phyloP scores from a whole-genome alignment of 2,113 vertebrate species.

The Phyllopteryx taeniolatus region DNA sequence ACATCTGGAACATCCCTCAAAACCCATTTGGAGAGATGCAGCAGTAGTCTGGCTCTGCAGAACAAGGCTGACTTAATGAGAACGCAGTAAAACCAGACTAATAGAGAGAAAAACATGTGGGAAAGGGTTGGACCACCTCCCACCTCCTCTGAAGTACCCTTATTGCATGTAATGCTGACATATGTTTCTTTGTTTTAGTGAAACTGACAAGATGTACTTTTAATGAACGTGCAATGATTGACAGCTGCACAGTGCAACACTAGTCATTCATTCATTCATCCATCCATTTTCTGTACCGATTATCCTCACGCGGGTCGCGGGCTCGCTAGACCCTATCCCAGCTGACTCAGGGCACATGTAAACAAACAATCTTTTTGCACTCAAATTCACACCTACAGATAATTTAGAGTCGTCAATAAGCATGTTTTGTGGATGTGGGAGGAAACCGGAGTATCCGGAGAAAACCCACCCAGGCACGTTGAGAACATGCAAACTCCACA shows the following conservation, averaged over 20 bases:
- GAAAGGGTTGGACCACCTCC: background rate
- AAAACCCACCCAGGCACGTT: too few relatives aligned
- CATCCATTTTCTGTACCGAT: too few relatives aligned
- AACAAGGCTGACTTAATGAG: background rate
- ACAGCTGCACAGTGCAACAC: background rate
- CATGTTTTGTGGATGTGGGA: too few relatives aligned
- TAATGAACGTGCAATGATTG: background rate
- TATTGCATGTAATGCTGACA: background rate
- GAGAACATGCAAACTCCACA: too few relatives aligned
- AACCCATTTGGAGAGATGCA: slow-evolving; percentile 21
- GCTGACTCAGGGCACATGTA: too few relatives aligned
- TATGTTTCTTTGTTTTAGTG: background rate
- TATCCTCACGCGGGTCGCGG: too few relatives aligned
- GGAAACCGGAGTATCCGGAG: too few relatives aligned
- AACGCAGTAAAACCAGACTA: background rate
- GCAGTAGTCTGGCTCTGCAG: slow-evolving; percentile 14
- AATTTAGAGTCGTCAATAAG: too few relatives aligned
- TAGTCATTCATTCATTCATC: background rate
- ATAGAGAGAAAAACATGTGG: background rate
- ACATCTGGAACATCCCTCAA: background rate
- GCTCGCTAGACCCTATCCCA: too few relatives aligned
- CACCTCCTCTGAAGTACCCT: background rate
- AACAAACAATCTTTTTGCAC: too few relatives aligned
- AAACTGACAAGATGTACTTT: slow-evolving; percentile 5
- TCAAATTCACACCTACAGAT: too few relatives aligned